Percentiles rank a stretch among this genome's conserved stretches.
These are phyloP conservation scores for Wasmannia auropunctata DNA, from an alignment of 1,140 invertebrate species.

Conservation along the genomic window DNA sequence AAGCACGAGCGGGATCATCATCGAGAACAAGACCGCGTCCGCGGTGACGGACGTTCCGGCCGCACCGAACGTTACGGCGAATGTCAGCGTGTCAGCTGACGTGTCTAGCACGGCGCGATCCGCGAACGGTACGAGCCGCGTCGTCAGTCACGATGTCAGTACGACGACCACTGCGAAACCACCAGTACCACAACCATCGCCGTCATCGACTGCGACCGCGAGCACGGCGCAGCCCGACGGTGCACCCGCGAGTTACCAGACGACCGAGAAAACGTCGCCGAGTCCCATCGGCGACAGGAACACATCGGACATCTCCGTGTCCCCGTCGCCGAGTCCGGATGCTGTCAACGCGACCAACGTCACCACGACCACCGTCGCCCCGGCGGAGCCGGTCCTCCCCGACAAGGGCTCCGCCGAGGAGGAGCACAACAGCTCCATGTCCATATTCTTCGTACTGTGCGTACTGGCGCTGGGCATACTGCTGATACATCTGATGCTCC, in stretches of 20 bases:
- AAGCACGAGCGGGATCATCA: conserved; percentile 27
- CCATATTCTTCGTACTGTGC: conserved; percentile 98
- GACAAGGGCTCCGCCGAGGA: conserved; percentile 96
- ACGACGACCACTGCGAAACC: not conserved
- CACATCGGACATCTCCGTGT: conserved; percentile 42
- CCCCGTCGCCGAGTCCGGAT: conserved; percentile 62
- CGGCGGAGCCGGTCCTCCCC: conserved; percentile 90
- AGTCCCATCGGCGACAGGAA: conserved; percentile 46
- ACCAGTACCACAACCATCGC: not conserved
- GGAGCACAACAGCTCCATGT: conserved; percentile 98
- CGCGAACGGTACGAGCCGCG: not conserved
- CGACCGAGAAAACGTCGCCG: conserved; percentile 46
- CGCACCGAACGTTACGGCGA: not conserved
- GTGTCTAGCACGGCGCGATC: not conserved
- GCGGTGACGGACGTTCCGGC: not conserved
- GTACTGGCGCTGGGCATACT: conserved; percentile 97
- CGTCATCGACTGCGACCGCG: not conserved
- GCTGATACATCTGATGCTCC: conserved; percentile 96
- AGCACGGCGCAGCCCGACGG: conserved; percentile 30
- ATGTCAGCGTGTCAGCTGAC: not conserved
- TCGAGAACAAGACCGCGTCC: not conserved
- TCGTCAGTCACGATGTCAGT: not conserved
- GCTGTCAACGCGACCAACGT: conserved; percentile 80
- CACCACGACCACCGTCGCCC: conserved; percentile 85
- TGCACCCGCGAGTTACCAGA: conserved; percentile 17